A percentile compares a stretch with the other conserved stretches of the same genome.
Conservation (phyloP, 2,113 vertebrate species). For the Plecturocebus donacophilus region DNA sequence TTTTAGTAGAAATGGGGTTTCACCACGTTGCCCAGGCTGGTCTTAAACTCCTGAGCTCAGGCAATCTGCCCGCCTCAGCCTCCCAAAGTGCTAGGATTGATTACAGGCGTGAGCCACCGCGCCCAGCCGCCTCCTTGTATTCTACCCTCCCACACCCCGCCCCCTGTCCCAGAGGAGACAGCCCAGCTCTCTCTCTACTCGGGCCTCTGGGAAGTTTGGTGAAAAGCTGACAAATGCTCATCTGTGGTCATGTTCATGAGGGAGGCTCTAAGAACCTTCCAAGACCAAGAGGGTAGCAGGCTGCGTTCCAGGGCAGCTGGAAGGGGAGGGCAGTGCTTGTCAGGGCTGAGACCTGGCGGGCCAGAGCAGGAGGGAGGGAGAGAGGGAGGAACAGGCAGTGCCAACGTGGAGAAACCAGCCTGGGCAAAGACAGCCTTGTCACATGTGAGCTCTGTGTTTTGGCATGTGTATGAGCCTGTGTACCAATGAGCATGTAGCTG, state of each 20-base stretch:
- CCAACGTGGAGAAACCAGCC: constrained; percentile 28
- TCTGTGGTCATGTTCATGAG: not conserved
- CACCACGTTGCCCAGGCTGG: no score
- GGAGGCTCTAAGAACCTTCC: not conserved
- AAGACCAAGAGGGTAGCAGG: not conserved
- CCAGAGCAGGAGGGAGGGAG: not conserved
- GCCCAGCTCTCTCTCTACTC: not conserved
- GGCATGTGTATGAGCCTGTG: not conserved
- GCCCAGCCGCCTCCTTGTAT: not conserved
- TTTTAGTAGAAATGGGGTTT: no score
- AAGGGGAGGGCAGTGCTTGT: not conserved
- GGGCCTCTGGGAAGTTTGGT: not conserved
- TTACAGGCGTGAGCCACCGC: no score
- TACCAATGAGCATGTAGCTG: not conserved
- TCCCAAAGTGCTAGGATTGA: no score
- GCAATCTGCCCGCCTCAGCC: no score
- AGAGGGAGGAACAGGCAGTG: not conserved
- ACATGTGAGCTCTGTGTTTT: not conserved
- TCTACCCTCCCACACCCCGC: no score
- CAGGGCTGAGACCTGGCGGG: not conserved
- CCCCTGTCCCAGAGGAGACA: not conserved
- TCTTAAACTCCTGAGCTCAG: no score
- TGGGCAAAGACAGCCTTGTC: not conserved
- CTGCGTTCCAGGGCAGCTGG: not conserved
- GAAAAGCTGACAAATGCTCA: not conserved